A percentile compares a stretch with the other conserved stretches of the same genome.
These are phyloP conservation scores for Pseudorectes ferrugineus DNA, from an alignment of 2,113 vertebrate genomes.

Conservation along the genomic window DNA sequence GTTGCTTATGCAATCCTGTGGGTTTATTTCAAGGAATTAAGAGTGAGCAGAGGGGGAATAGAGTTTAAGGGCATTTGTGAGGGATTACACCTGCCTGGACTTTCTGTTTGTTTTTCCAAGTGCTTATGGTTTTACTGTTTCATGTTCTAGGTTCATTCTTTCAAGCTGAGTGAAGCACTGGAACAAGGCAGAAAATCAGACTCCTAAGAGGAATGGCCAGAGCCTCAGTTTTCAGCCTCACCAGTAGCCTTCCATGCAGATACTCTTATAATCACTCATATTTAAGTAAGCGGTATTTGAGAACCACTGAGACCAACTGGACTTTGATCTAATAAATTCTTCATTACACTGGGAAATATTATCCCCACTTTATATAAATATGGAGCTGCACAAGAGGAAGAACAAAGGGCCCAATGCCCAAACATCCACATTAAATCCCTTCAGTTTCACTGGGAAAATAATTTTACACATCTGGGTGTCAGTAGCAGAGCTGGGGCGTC, in stretches of 20 bases:
- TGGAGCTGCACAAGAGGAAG: background rate
- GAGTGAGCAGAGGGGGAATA: rapidly evolving
- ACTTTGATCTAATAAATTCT: background rate
- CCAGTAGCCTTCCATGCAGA: background rate
- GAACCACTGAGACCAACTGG: background rate
- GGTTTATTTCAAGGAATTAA: conserved; percentile 7
- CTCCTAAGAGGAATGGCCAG: background rate
- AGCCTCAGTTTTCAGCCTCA: background rate
- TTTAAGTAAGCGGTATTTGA: background rate
- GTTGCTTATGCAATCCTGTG: background rate
- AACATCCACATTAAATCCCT: background rate
- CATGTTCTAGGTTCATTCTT: background rate
- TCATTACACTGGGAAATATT: background rate
- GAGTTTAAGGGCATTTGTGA: background rate
- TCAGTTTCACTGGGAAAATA: background rate
- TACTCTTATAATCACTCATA: background rate
- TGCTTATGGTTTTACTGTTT: background rate
- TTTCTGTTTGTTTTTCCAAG: background rate
- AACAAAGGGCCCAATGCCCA: background rate
- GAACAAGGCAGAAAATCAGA: background rate
- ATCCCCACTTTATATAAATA: background rate
- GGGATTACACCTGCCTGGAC: background rate
- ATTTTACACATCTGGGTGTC: rapidly evolving
- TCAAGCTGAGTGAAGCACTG: background rate
- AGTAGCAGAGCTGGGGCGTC: background rate